Conservation (phyloP, 92 coral and sea anemone species). For the Zoanthus gigantus region DNA sequence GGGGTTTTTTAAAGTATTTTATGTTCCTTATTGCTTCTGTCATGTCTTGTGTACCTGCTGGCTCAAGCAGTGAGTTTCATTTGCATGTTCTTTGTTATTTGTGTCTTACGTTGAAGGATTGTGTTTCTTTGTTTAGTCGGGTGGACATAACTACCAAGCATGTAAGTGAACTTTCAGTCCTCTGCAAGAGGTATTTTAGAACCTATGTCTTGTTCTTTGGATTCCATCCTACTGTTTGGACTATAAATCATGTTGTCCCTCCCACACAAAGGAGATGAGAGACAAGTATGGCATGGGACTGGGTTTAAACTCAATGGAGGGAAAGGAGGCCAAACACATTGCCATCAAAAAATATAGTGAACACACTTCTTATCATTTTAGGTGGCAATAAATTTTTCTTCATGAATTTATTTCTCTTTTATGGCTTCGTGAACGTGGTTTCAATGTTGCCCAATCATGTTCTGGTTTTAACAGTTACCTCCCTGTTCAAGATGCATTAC, state of each 20-base stretch:
- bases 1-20: constrained; percentile 18
- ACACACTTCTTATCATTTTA: constrained; percentile 53
- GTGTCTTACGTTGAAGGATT: constrained; percentile 35
- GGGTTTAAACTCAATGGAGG: constrained; percentile 61
- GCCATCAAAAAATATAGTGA: constrained; percentile 55
- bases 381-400: constrained; percentile 68
- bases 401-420: constrained; percentile 62
- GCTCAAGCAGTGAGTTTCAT: constrained; percentile 36
- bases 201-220: constrained; percentile 42
- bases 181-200: constrained; percentile 40
- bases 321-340: constrained; percentile 72
- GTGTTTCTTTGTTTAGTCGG: constrained; percentile 50
- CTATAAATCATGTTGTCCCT: constrained; percentile 47
- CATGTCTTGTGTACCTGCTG: constrained; percentile 16
- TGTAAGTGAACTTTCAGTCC: constrained; percentile 25
- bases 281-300: constrained; percentile 55
- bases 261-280: constrained; percentile 47
- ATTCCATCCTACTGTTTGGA: constrained; percentile 52
- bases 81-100: constrained; percentile 34
- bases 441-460: constrained; percentile 29
- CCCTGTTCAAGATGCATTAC: constrained; percentile 31
- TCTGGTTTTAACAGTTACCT: constrained; percentile 3
- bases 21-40: constrained; percentile 33
- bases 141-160: constrained; percentile 27
- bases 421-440: constrained; percentile 63